A percentile compares a stretch with the other conserved stretches of the same genome.
These are phyloP conservation scores for Itoplectis maculator DNA, from an alignment of 2,888 invertebrate genomes.

Conservation along the genomic window DNA sequence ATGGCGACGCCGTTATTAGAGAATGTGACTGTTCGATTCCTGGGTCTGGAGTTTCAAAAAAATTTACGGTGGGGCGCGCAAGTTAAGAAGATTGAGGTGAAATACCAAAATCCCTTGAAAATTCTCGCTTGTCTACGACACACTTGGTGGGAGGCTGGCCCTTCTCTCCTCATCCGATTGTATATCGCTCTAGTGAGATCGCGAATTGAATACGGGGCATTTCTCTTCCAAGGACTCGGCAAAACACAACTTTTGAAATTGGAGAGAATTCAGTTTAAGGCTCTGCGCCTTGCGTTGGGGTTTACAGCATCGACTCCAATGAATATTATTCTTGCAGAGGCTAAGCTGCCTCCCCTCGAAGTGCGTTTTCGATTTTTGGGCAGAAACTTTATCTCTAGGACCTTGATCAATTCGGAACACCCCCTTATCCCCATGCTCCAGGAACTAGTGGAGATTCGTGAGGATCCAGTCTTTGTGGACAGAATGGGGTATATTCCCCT, in stretches of 20 bases:
- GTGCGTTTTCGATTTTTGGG: slow-evolving; percentile 3
- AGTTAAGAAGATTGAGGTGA: slow-evolving; percentile 16
- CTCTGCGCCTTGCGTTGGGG: slow-evolving; percentile 50
- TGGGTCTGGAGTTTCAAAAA: slow-evolving; percentile 5
- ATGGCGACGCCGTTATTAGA: neutral
- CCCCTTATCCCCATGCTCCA: slow-evolving; percentile 11
- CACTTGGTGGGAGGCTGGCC: slow-evolving; percentile 38
- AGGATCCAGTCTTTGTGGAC: slow-evolving; percentile 13
- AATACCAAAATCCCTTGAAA: slow-evolving; percentile 32
- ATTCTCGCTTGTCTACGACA: slow-evolving; percentile 39
- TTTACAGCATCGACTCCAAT: slow-evolving; percentile 56
- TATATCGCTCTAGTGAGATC: slow-evolving; percentile 12
- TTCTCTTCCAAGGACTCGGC: slow-evolving; percentile 26
- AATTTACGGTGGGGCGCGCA: slow-evolving; percentile 21
- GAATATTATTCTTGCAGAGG: slow-evolving; percentile 53
- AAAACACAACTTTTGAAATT: slow-evolving; percentile 18
- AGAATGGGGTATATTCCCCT: neutral
- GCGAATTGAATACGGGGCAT: slow-evolving; percentile 52
- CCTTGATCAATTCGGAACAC: slow-evolving; percentile 20
- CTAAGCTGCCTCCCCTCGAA: slow-evolving; percentile 1
- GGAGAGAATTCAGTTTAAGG: slow-evolving; percentile 53
- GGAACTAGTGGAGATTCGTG: neutral
- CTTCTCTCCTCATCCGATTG: neutral
- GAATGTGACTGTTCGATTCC: slow-evolving; percentile 22
- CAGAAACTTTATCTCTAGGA: slow-evolving; percentile 34